These are phyloP conservation scores for Mesoligia furuncula DNA, from an alignment of 2,888 invertebrate species.

Conservation along the genomic window DNA sequence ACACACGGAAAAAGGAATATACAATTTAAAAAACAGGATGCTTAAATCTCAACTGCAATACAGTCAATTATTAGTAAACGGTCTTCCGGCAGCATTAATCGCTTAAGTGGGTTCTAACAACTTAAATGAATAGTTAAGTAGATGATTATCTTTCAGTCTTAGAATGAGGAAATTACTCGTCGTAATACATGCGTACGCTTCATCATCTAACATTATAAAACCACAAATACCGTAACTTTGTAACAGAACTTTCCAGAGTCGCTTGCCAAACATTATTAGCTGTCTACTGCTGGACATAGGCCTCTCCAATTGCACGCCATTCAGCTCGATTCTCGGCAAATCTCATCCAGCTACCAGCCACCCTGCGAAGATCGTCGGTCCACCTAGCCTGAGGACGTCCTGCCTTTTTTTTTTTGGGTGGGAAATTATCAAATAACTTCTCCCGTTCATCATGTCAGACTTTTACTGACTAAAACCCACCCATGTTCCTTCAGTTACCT, in stretches of 20 bases:
- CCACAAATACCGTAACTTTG: neutral
- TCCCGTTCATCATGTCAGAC: no score
- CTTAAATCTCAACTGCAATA: constrained; percentile 1
- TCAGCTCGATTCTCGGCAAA: neutral
- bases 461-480: no score
- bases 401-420: neutral
- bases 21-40: neutral
- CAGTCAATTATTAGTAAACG: constrained; percentile 27
- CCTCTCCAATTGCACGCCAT: neutral
- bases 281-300: neutral
- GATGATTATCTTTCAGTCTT: constrained; percentile 33
- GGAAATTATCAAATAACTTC: no score
- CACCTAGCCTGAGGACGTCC: neutral
- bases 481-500: no score
- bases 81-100: constrained; percentile 43
- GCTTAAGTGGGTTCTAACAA: constrained; percentile 42
- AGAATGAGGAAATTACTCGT: constrained; percentile 48
- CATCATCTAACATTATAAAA: constrained; percentile 33
- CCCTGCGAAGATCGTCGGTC: neutral
- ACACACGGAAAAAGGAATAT: neutral
- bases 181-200: constrained; percentile 27
- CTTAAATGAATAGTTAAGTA: constrained; percentile 45
- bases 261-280: neutral
- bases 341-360: neutral
- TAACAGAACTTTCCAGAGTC: neutral